Base-by-base conservation (phyloP, 2,888 invertebrate genomes). In the Neria commutata region DNA sequence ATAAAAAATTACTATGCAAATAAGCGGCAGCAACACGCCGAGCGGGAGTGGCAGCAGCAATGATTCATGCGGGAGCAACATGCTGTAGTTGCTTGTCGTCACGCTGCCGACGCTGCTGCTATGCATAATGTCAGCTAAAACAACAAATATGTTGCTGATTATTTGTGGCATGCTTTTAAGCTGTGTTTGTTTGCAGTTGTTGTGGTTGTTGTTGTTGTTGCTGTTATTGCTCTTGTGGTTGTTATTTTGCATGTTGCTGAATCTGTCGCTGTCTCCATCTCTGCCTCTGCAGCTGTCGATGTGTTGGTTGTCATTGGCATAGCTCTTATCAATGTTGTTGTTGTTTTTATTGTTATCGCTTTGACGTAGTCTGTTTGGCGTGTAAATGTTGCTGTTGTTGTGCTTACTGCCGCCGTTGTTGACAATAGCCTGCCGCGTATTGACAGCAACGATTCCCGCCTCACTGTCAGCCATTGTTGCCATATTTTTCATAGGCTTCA, bases 1-100 rank as follows among this genome's bases (percentile, higher is more conserved):
- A 4, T 10, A 37, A 37, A 37, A 70, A 73, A 72, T 73, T 71
- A 72, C 69, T 74, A 73, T 75, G 75, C 72, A 73, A 73, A 75
- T 73, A 29, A 50, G 34, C 19, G 29, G 21, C 21, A 37, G 37
- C 6, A n/a, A n/a, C n/a, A n/a, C n/a, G n/a, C n/a, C n/a, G n/a
- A 19, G 3, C 3, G 10, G 6, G 25, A 40, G 6, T 40, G 40
- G 19, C 37, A 33, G 21, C 42, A 37, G n/a, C 23, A 40, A 23
- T 16, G 21, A 23, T 23, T 17, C 14, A 3, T 19, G 42, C 14
- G 42, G 37, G 14, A 46, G 46, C 29, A 46, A 29, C 33, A 45
- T 29, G 14, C 16, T 49, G 6, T n/a, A 26, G 26, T 26, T 49
- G 24, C 23, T 24, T 24, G n/a, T 3, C 33, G 33, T 33, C 16